Evolutionary conservation across 1,140 invertebrate species (phyloP).

Genomic region (Coboldia fuscipes): DNA sequence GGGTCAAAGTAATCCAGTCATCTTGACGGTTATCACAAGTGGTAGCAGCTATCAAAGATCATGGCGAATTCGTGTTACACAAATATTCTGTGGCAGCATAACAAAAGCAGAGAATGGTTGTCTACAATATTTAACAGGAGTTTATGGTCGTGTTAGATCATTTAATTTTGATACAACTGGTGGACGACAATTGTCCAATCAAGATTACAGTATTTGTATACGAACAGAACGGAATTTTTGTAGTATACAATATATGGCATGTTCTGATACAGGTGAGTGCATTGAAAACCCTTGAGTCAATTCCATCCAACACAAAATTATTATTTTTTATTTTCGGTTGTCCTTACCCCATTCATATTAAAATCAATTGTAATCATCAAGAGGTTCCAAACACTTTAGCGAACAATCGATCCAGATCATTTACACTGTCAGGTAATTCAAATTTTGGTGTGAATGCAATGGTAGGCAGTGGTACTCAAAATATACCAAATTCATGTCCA

Average conservation of each 20-base stretch:
- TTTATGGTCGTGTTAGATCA: slow-evolving; percentile 53
- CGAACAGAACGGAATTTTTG: slow-evolving; percentile 72
- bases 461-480: slow-evolving; percentile 32
- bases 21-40: slow-evolving; percentile 55
- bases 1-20: slow-evolving; percentile 48
- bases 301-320: slow-evolving; percentile 5
- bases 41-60: slow-evolving; percentile 45
- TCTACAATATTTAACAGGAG: slow-evolving; percentile 53
- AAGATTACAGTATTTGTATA: slow-evolving; percentile 72
- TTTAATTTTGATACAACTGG: slow-evolving; percentile 58
- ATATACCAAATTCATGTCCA: slow-evolving; percentile 32
- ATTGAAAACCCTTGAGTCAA: not conserved
- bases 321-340: not conserved
- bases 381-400: too few species aligned
- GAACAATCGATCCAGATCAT: slow-evolving; percentile 38
- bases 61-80: slow-evolving; percentile 61
- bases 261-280: slow-evolving; percentile 33
- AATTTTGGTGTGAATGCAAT: slow-evolving; percentile 38
- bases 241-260: slow-evolving; percentile 61
- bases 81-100: slow-evolving; percentile 53
- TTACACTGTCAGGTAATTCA: slow-evolving; percentile 51
- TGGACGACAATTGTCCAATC: slow-evolving; percentile 68
- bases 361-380: too few species aligned
- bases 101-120: slow-evolving; percentile 60
- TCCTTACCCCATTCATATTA: slow-evolving; percentile 4